These are phyloP conservation scores for Xestia xanthographa DNA, from an alignment of 2,888 invertebrate genomes.

Conservation along the genomic window DNA sequence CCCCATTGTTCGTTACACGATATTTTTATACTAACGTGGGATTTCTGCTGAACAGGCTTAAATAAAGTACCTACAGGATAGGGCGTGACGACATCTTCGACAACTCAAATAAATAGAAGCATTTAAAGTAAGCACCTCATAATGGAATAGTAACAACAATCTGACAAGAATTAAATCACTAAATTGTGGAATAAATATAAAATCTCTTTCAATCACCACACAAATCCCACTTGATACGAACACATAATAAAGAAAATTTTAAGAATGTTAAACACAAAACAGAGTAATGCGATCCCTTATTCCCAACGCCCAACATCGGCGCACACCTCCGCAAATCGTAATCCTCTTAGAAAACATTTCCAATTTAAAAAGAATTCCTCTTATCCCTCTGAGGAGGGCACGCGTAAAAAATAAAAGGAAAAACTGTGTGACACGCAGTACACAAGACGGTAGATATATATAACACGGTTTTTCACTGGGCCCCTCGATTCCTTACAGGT, in stretches of 20 bases:
- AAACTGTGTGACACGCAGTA: slow-evolving; percentile 86
- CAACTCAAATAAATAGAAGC: slow-evolving; percentile 14
- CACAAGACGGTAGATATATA: slow-evolving; percentile 76
- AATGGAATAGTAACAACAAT: slow-evolving; percentile 20
- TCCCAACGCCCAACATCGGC: slow-evolving; percentile 80
- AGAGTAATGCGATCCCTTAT: slow-evolving; percentile 83
- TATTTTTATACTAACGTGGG: slow-evolving; percentile 69
- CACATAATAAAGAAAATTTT: slow-evolving; percentile 72
- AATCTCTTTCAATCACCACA: slow-evolving; percentile 59
- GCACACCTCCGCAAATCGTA: slow-evolving; percentile 89
- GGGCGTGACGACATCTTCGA: slow-evolving; percentile 58
- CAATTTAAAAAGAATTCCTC: slow-evolving; percentile 91
- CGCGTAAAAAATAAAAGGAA: slow-evolving; percentile 90
- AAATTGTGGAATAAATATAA: slow-evolving; percentile 33
- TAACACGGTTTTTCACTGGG: slow-evolving; percentile 80
- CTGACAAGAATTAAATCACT: slow-evolving; percentile 15
- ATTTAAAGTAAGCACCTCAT: slow-evolving; percentile 15
- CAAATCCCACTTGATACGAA: slow-evolving; percentile 71
- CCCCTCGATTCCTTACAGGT: slow-evolving; percentile 89
- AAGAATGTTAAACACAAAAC: slow-evolving; percentile 83
- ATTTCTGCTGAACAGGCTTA: slow-evolving; percentile 62
- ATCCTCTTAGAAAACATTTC: slow-evolving; percentile 91
- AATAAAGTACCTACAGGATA: slow-evolving; percentile 62
- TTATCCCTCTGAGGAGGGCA: slow-evolving; percentile 88
- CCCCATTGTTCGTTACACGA: slow-evolving; percentile 76